Evolutionary conservation across 2,113 vertebrate genomes (phyloP).

Genomic region (Talpa occidentalis): DNA sequence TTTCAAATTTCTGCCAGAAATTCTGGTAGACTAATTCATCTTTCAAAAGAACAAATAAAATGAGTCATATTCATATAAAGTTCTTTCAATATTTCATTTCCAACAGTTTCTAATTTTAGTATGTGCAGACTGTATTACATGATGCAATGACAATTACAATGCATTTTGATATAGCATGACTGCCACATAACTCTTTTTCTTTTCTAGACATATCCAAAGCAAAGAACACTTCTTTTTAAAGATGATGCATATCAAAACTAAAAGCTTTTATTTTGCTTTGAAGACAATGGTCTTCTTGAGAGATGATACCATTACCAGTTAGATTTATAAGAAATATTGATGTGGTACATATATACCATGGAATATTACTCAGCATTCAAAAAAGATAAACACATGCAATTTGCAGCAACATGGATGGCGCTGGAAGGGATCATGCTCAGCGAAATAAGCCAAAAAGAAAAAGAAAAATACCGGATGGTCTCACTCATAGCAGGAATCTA

Average conservation of each 20-base stretch:
- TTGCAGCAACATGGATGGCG: too few species aligned
- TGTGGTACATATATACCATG: too few species aligned
- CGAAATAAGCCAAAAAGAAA: too few species aligned
- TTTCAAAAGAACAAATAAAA: background rate
- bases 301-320: background rate
- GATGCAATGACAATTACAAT: background rate
- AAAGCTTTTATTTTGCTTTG: background rate
- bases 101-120: background rate
- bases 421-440: too few species aligned
- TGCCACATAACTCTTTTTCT: background rate
- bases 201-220: background rate
- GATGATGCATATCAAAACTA: background rate
- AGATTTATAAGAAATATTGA: background rate
- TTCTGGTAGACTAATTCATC: background rate
- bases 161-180: background rate
- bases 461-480: too few species aligned
- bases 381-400: too few species aligned
- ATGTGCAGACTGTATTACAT: background rate
- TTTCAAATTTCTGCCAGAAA: slow-evolving; percentile 27
- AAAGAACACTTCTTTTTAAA: background rate
- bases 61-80: background rate
- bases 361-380: too few species aligned
- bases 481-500: too few species aligned
- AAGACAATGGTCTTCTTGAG: background rate
- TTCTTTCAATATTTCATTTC: background rate